These are phyloP conservation scores for Smittia sp. DNA, from an alignment of 2,888 invertebrate genomes.

Conservation along the genomic window DNA sequence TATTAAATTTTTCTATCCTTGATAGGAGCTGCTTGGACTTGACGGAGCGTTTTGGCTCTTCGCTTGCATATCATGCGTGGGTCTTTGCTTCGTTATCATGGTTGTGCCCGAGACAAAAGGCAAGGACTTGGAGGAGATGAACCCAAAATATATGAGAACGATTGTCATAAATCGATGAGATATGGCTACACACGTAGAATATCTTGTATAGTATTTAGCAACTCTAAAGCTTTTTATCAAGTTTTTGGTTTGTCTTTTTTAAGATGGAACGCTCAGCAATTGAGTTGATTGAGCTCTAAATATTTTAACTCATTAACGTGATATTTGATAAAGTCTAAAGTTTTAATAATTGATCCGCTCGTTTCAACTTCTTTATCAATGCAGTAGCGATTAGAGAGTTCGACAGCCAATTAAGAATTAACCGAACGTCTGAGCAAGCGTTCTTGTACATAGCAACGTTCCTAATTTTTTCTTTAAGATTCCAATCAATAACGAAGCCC, in stretches of 20 bases:
- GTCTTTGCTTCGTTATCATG: slow-evolving; percentile 79
- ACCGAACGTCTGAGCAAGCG: neutral
- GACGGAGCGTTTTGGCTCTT: slow-evolving; percentile 89
- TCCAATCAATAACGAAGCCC: slow-evolving; percentile 3
- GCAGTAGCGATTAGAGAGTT: neutral
- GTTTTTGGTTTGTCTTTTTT: slow-evolving; percentile 10
- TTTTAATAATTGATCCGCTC: neutral
- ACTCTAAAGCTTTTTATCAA: slow-evolving; percentile 13
- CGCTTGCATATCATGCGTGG: slow-evolving; percentile 75
- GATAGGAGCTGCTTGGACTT: slow-evolving; percentile 62
- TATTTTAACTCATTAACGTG: slow-evolving; percentile 40
- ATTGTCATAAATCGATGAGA: slow-evolving; percentile 57
- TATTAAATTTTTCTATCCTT: neutral
- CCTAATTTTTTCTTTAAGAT: neutral
- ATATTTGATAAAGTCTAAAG: slow-evolving; percentile 17
- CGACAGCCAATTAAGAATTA: too few relatives aligned
- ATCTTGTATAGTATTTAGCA: slow-evolving; percentile 44
- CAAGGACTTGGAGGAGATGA: slow-evolving; percentile 84
- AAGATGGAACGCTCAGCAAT: slow-evolving; percentile 25
- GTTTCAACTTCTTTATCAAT: neutral
- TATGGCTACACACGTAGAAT: slow-evolving; percentile 45
- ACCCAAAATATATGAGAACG: slow-evolving; percentile 63
- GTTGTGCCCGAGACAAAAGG: slow-evolving; percentile 91
- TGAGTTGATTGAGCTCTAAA: slow-evolving; percentile 29
- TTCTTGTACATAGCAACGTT: neutral